Base-by-base conservation (phyloP, 2,888 invertebrate species). In the Hirtodrosophila alboralis region DNA sequence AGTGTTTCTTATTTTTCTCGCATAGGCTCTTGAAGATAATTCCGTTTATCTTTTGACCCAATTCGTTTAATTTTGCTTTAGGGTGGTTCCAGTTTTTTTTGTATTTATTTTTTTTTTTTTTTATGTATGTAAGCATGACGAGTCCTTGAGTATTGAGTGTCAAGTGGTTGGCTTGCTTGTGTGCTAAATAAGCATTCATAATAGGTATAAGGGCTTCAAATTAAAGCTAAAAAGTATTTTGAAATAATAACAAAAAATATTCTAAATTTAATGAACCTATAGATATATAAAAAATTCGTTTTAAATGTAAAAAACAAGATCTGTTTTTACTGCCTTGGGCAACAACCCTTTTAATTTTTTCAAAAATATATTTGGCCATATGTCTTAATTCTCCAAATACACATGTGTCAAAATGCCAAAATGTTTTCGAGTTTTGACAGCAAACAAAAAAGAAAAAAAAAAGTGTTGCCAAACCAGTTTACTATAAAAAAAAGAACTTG, bases 11-110 rank as follows among this genome's bases (percentile, higher is more conserved):
- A 23, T 57, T 61, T 59, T 54, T 62, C n/a, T n/a, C 43, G 49
- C 75, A 68, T 80, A 84, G 77, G 83, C 85, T 71, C 83, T 85
- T 85, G 41, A 83, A 86, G 85, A 86, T 81, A 86, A 86, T 87
- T 69, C 62, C 75, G 68, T 75, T 81, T 84, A 81, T 81, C 84
- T 85, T 85, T 75, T 81, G 81, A 81, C 81, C 81, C 81, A 81
- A 81, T 81, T 81, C 83, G 67, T 67, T 81, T 86, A 81, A 83
- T 81, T 86, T 74, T 30, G 34, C 6, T 54, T 44, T 28, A 47
- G 75, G 75, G 53, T 43, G 63, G 45, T 12, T 58, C 40, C 8
- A n/a, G n/a, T n/a, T n/a, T n/a, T n/a, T 23, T 23, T 23, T 23
- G 1, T 23, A 23, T 26, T 48, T n/a, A 31, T 34, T 27, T 14